Evolutionary conservation across 1,140 invertebrate genomes (phyloP), one percentile per base, ranked within the genome.

Genomic region (Scaptomyza montana): DNA sequence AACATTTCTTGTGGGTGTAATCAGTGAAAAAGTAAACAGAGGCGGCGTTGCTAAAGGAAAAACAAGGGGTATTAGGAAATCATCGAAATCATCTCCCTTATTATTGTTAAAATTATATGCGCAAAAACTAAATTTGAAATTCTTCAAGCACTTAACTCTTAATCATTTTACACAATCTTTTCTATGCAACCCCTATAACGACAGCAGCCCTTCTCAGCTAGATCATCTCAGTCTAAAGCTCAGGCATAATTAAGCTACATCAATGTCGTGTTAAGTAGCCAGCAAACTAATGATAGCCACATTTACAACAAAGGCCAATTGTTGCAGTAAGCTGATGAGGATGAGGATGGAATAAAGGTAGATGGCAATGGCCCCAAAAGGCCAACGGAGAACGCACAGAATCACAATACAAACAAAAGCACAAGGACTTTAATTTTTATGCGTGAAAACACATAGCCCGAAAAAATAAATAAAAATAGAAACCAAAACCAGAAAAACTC

Each of bases 251-350:
- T 90, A 91, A 87, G 85, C 81, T 61, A 70, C 81, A 87, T 84
- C 89, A 91, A 80, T 80, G 81, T 89, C 77, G 77, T 89, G 84
- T 91, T 90, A 84, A 89, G 81, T 78, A 73, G 74, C 89, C 66
- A 73, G 85, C 79, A 76, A 80, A 80, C 85, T 91, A 91, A 91
- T 91, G 89, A 91, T 80, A 56, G 78, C 78, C 73, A 68, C 77
- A 74, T 84, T 80, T 74, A 77, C 85, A 80, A 85, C 85, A 89
- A 89, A 79, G 77, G 78, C 75, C 85, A 80, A 89, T 89, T 89
- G 77, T 74, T 78, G 53, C 46, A 39, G 60, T 36, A 19, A 43
- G 36, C 57, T 62, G 51, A 70, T 54, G 50, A 51, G 33, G 28
- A 53, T 43, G 33, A 51, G 33, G 28, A 53, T 43, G 33, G 36